Base-by-base conservation (phyloP, 2,888 invertebrate genomes). In the Automeris io region DNA sequence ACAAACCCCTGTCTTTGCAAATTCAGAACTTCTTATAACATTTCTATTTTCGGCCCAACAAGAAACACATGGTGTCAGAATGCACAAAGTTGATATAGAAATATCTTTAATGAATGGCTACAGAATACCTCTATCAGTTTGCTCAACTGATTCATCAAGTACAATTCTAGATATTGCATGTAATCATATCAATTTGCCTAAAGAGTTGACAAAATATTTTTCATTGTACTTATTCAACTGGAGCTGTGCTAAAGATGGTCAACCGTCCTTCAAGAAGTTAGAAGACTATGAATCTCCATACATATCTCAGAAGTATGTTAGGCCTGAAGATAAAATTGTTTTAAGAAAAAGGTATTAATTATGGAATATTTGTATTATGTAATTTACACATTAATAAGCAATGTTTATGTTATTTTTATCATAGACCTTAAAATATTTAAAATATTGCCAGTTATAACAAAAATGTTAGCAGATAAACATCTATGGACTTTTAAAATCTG, bases 261-360 rank as follows among this genome's bases (percentile, higher is more conserved):
- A 91, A 62, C 87, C 90, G 85, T 91, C 97, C 58, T 85, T 97
- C 46, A 91, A 98, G 53, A 95, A 95, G 72, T 86, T 99, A 48
- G 95, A 98, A 83, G 95, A 98, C 75, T 99, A 97, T 88, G 99
- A 99, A 88, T 96, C 97, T 50, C 98, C 99, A 1, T 95, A 93
- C 81, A 94, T 98, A 80, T 96, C 98, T 37, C 92, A 95, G 54
- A 93, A 93, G 69, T 91, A 92, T 72, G 90, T 93, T 42, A 74
- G 86, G 51, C 91, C 91, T 45, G 92, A 91, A 48, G 91, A 91
- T 68, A 92, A 92, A 83, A 91, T 98, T 74, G 92, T 96, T 49
- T 87, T 98, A 50, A 90, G 96, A 58, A 98, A 95, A 88, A 93
- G 93, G 94, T 94, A 62, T 43, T 42, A 46, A 24, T 21, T 40